Conservation (phyloP, 2,113 vertebrate genomes). For the Loxodonta africana region DNA sequence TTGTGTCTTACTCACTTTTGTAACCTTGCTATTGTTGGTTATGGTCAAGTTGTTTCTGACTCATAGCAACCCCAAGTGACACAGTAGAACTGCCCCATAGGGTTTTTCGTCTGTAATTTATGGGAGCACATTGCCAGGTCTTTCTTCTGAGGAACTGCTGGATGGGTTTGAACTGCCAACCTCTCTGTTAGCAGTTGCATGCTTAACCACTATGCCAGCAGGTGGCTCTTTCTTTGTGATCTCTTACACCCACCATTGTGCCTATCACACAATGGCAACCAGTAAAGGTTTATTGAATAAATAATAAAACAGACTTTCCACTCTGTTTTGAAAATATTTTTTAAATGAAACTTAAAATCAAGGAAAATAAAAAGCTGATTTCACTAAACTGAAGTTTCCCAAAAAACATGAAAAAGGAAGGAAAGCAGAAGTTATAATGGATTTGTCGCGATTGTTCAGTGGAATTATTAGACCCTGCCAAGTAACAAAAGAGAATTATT, state of each 20-base stretch:
- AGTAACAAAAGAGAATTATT: constrained; percentile 39
- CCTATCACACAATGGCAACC: not conserved
- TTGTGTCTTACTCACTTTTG: constrained; percentile 8
- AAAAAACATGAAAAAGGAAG: not conserved
- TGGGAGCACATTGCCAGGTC: not conserved
- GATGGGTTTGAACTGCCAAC: not conserved
- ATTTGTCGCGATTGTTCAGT: not conserved
- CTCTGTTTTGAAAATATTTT: constrained; percentile 1
- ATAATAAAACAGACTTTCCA: constrained; percentile 30
- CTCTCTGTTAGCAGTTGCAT: not conserved
- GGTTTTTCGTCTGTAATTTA: not conserved
- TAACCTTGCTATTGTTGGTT: not conserved
- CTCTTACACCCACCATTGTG: not conserved
- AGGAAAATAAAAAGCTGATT: not conserved
- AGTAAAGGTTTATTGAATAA: not conserved
- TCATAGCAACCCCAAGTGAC: not conserved
- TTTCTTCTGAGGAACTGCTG: not conserved
- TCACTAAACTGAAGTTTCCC: not conserved
- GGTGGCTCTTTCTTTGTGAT: not conserved
- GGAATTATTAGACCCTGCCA: not conserved
- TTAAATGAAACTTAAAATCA: not conserved
- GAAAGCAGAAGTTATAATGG: constrained; percentile 1
- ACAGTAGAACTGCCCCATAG: not conserved
- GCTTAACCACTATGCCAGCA: not conserved
- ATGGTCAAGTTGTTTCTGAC: not conserved